These are phyloP conservation scores for Epinephelus moara DNA, from an alignment of 2,113 vertebrate genomes.

Conservation along the genomic window DNA sequence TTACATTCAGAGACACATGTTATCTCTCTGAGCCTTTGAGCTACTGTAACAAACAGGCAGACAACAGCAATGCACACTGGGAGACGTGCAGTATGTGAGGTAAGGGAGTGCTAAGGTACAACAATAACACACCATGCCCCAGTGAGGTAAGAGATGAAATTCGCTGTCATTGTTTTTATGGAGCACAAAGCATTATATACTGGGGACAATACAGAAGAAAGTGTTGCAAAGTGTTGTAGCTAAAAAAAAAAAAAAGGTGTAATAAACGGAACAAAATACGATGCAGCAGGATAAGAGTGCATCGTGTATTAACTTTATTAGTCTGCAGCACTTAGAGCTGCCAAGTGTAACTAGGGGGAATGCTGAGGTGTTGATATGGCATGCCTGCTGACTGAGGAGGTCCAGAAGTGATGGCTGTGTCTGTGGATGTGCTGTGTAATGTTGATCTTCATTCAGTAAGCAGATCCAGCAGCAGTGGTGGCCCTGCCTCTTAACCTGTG, in stretches of 20 bases:
- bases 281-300: slow-evolving; percentile 46
- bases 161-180: slow-evolving; percentile 56
- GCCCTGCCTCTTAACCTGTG: slow-evolving; percentile 71
- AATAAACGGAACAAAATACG: slow-evolving; percentile 50
- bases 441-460: slow-evolving; percentile 46
- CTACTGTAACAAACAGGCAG: slow-evolving; percentile 17
- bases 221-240: slow-evolving; percentile 38
- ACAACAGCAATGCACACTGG: slow-evolving; percentile 14
- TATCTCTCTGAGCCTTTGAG: slow-evolving; percentile 12
- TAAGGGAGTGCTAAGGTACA: slow-evolving; percentile 39
- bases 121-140: slow-evolving; percentile 34
- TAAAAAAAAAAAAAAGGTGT: slow-evolving; percentile 14
- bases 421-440: slow-evolving; percentile 27
- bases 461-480: slow-evolving; percentile 46
- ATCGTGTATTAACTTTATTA: slow-evolving; percentile 53
- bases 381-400: slow-evolving; percentile 38
- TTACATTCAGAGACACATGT: slow-evolving; percentile 11
- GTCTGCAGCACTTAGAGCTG: slow-evolving; percentile 47
- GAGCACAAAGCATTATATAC: slow-evolving; percentile 55
- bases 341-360: slow-evolving; percentile 22
- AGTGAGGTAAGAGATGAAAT: slow-evolving; percentile 45
- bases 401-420: slow-evolving; percentile 22
- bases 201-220: slow-evolving; percentile 23
- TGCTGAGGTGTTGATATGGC: slow-evolving; percentile 39
- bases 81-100: slow-evolving; percentile 29